A percentile compares a stretch with the other conserved stretches of the same genome.
Conservation (phyloP, 2,888 invertebrate species). For the Orgyia antiqua region DNA sequence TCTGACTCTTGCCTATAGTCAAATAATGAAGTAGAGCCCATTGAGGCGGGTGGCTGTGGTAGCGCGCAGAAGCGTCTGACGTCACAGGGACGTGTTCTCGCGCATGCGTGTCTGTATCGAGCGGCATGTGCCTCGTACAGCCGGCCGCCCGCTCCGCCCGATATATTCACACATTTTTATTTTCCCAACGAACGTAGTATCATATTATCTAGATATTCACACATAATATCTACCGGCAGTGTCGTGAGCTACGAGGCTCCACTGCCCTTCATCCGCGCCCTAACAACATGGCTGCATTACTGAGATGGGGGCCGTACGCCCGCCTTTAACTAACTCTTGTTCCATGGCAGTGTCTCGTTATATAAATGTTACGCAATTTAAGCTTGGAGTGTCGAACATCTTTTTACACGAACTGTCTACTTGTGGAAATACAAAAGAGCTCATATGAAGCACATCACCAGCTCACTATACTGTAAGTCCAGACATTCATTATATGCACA, state of each 20-base stretch:
- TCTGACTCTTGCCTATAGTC: no score
- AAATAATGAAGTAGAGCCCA: slow-evolving; percentile 41
- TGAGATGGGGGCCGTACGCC: slow-evolving; percentile 40
- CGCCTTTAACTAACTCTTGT: slow-evolving; percentile 45
- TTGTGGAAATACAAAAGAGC: slow-evolving; percentile 47
- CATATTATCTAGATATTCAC: slow-evolving; percentile 43
- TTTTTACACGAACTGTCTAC: slow-evolving; percentile 43
- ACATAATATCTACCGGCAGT: slow-evolving; percentile 29
- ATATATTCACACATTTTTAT: slow-evolving; percentile 64
- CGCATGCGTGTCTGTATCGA: slow-evolving; percentile 74
- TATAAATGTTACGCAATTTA: slow-evolving; percentile 74
- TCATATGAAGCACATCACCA: slow-evolving; percentile 56
- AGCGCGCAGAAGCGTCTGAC: slow-evolving; percentile 62
- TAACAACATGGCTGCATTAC: slow-evolving; percentile 65
- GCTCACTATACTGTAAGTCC: slow-evolving; percentile 53
- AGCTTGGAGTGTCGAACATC: slow-evolving; percentile 54
- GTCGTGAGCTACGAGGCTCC: slow-evolving; percentile 15
- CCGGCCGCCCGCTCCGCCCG: slow-evolving; percentile 68
- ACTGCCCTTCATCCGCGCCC: slow-evolving; percentile 29
- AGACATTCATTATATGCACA: slow-evolving; percentile 10
- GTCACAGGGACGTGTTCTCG: slow-evolving; percentile 54
- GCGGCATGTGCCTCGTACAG: slow-evolving; percentile 70
- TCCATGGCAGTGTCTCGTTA: slow-evolving; percentile 57
- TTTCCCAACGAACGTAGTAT: slow-evolving; percentile 57
- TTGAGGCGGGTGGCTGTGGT: slow-evolving; percentile 36